phyloP scores from a whole-genome alignment of 2,888 invertebrate genomes.

The Norana najaformis region DNA sequence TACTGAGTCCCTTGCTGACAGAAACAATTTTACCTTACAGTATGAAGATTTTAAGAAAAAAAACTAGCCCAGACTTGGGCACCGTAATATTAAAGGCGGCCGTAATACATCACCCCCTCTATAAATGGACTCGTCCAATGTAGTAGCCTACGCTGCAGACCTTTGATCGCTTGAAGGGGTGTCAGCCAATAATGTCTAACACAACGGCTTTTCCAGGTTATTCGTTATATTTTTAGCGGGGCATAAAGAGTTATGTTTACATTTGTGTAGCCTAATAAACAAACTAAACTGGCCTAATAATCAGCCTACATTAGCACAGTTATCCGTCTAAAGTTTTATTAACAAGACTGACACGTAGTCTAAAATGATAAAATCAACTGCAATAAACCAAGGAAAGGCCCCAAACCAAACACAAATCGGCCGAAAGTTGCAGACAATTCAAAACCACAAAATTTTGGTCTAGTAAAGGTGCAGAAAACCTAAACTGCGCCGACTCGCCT shows the following conservation, averaged over 20 bases:
- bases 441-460: background rate
- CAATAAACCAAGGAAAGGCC: background rate
- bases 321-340: background rate
- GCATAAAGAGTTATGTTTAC: background rate
- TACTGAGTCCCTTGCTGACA: background rate
- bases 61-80: background rate
- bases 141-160: background rate
- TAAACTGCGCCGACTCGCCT: background rate
- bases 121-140: conserved; percentile 22
- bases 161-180: conserved; percentile 18
- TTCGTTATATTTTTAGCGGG: conserved; percentile 15
- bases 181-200: conserved; percentile 21
- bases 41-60: background rate
- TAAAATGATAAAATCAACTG: background rate
- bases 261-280: background rate
- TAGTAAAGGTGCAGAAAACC: background rate
- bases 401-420: background rate
- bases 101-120: background rate
- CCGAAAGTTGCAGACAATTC: background rate
- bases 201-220: background rate
- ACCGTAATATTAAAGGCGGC: background rate
- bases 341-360: background rate
- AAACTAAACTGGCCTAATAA: background rate
- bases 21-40: background rate
- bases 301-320: background rate